Base-by-base conservation (phyloP, 2,888 invertebrate species). In the Tipula unca region DNA sequence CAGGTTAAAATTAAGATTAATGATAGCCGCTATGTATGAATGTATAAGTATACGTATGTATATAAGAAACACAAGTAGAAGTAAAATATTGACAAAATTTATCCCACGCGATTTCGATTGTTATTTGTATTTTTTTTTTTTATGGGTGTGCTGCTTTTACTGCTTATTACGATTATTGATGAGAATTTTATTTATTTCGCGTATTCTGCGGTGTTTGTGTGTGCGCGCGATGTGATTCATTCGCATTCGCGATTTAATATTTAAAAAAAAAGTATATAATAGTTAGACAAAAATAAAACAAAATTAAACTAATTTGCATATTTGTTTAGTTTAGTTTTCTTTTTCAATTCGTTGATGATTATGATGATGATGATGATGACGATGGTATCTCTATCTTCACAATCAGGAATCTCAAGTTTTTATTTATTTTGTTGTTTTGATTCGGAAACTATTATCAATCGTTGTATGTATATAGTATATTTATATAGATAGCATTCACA, bases 1-100 rank as follows among this genome's bases (percentile, higher is more conserved):
- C 69, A 69, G 69, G 69, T 69, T 69, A 69, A 69, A 69, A 69
- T 69, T 69, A 69, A 69, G 69, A 69, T 69, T 69, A 69, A 69
- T 69, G 69, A 69, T 69, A 48, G 13, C 48, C 48, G 3, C 17
- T 6, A 48, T 48, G 17, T 48, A 17, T 17, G 48, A 4, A 48
- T 48, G 10, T 48, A 39, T 69, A 69, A 25, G n/a, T 54, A 8
- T 69, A 69, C 8, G 69, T 69, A 48, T 42, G 36, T 36, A 13
- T 10, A 13, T 39, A 48, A 69, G 25, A 69, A 69, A 69, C 8
- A 69, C 25, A 69, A 69, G 69, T 69, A 69, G 25, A 69, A 69
- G 69, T n/a, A n/a, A 69, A 69, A 69, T 69, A 69, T 69, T 69
- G 69, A 69, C 69, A 69, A 69, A 69, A 25, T 69, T 69, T 69